phyloP scores from a whole-genome alignment of 2,888 invertebrate species.

The Polydesmus complanatus region DNA sequence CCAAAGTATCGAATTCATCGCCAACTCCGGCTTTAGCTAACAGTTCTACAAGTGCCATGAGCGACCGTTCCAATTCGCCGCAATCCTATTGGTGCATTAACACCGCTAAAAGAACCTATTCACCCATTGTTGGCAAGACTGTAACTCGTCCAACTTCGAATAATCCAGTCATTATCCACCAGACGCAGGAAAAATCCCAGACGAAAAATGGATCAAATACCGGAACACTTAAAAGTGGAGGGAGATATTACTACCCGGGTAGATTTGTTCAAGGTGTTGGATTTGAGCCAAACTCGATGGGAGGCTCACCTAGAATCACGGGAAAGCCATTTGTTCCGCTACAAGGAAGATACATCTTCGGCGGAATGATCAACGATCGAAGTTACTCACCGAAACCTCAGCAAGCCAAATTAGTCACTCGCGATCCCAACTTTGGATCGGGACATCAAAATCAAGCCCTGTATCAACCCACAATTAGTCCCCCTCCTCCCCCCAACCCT shows the following conservation, averaged over 20 bases:
- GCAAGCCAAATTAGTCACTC: background rate
- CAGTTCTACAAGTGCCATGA: background rate
- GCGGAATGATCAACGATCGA: constrained; percentile 11
- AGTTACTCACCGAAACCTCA: background rate
- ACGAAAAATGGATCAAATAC: background rate
- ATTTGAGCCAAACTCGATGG: constrained; percentile 13
- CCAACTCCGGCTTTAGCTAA: background rate
- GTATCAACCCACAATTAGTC: background rate
- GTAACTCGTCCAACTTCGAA: background rate
- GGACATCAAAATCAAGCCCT: background rate
- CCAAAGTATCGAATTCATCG: background rate
- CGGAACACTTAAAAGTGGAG: background rate
- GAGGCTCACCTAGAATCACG: constrained; percentile 6
- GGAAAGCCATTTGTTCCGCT: constrained; percentile 9
- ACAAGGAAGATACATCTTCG: constrained; percentile 10
- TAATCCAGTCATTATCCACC: background rate
- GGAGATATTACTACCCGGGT: constrained; percentile 11
- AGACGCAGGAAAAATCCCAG: background rate
- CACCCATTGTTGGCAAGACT: constrained; percentile 2
- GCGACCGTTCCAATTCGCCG: constrained; percentile 1
- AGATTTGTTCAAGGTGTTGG: constrained; percentile 13
- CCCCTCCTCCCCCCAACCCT: background rate
- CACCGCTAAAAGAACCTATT: background rate
- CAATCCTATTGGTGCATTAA: background rate
- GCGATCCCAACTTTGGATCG: background rate